These are phyloP conservation scores for Urechis unicinctus DNA, from an alignment of 2,888 invertebrate genomes.

Conservation along the genomic window DNA sequence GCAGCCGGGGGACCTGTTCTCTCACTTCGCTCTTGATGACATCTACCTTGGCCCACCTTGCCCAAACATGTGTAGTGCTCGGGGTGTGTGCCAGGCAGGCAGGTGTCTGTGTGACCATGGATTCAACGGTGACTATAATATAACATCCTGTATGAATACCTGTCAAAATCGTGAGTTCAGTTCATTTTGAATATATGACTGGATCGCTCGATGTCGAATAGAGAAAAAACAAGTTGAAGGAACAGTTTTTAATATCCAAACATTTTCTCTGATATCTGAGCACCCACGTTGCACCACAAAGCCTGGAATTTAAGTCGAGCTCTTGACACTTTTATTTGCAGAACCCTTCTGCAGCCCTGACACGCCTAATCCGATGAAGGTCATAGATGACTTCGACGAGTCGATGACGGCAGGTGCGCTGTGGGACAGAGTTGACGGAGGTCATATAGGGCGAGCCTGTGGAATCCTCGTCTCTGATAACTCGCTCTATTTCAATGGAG, in stretches of 20 bases:
- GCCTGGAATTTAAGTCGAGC: too few relatives aligned
- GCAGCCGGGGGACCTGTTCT: slow-evolving; percentile 37
- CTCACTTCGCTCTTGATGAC: slow-evolving; percentile 47
- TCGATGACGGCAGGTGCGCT: too few relatives aligned
- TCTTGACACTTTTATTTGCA: too few relatives aligned
- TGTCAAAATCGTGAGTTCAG: too few relatives aligned
- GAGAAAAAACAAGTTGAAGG: too few relatives aligned
- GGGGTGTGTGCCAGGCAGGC: slow-evolving; percentile 41
- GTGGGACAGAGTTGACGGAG: slow-evolving; percentile 43
- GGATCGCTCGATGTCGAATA: slow-evolving; percentile 2
- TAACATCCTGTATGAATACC: not conserved
- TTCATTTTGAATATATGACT: too few relatives aligned
- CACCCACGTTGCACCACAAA: too few relatives aligned
- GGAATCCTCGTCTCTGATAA: slow-evolving; percentile 43
- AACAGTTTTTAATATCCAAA: too few relatives aligned
- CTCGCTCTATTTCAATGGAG: slow-evolving; percentile 44
- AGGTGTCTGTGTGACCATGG: slow-evolving; percentile 40
- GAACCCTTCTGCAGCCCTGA: too few relatives aligned
- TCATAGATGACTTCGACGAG: too few relatives aligned
- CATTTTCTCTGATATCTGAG: too few relatives aligned
- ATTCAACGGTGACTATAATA: slow-evolving; percentile 18
- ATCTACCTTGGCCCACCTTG: slow-evolving; percentile 50
- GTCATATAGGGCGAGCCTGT: slow-evolving; percentile 41
- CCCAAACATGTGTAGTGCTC: slow-evolving; percentile 42
- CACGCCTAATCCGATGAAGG: too few relatives aligned